These are phyloP conservation scores for Stenodema calcarata DNA, from an alignment of 2,888 invertebrate genomes.

Conservation along the genomic window DNA sequence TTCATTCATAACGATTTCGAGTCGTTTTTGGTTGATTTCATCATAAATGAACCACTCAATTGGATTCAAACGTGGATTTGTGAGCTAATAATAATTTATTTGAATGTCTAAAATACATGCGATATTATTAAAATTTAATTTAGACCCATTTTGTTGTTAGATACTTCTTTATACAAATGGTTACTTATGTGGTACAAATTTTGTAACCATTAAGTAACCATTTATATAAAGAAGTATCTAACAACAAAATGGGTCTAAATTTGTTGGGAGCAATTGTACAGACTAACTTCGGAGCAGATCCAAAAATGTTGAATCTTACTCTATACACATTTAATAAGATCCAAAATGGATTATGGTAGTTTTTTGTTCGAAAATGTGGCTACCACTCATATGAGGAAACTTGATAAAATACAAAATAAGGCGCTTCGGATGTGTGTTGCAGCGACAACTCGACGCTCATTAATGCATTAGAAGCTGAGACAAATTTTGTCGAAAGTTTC, in stretches of 20 bases:
- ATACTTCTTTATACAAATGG: too few species aligned
- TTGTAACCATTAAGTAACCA: too few species aligned
- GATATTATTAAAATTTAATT: too few species aligned
- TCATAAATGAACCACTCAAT: too few species aligned
- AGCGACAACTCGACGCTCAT: slow-evolving; percentile 20
- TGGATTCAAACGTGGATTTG: too few species aligned
- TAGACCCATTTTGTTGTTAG: too few species aligned
- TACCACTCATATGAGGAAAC: background rate
- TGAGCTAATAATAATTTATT: too few species aligned
- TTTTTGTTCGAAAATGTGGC: background rate
- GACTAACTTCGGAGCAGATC: background rate
- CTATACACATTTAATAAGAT: slow-evolving; percentile 22
- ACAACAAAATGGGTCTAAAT: background rate
- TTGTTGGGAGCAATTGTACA: background rate
- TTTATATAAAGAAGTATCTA: too few species aligned
- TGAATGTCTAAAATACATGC: too few species aligned
- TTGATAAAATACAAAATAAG: background rate
- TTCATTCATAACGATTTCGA: too few species aligned
- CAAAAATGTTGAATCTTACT: background rate
- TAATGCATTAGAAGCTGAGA: background rate
- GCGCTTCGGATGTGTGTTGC: slow-evolving; percentile 14
- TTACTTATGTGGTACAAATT: too few species aligned
- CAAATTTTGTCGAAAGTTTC: background rate
- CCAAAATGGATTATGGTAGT: slow-evolving; percentile 24
- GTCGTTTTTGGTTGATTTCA: too few species aligned